Evolutionary conservation across 2,113 vertebrate species (phyloP), one percentile per base, ranked within the genome.

Genomic region (Syngnathus typhle): DNA sequence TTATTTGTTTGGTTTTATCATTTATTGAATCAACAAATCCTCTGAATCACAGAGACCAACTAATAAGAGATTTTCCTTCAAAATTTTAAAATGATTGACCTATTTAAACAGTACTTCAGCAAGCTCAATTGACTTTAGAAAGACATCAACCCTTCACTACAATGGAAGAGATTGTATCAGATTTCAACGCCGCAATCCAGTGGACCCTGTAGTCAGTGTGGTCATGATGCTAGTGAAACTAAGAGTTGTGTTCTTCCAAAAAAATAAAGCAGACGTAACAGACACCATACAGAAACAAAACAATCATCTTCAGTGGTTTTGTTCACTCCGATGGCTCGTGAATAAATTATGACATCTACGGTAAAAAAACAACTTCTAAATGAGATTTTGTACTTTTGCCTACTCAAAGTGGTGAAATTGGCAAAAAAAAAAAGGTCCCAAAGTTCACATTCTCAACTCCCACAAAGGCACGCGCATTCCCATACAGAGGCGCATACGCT

Each of bases 171-270:
- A 69, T 70, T 21, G 41, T 66, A 65, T 63, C 67, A 78, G 58
- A 80, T 73, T 84, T 83, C n/a, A 81, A 64, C 21, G 27, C 52
- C n/a, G 41, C 81, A 82, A 86, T 84, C 71, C 77, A 79, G 73
- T 80, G 78, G 73, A 65, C 11, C 63, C 39, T 72, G 27, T 16
- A 68, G 79, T 74, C 67, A 27, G 70, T 68, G 3, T 38, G 6
- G 81, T 41, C 60, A 74, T 51, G 39, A 47, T 61, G 41, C 43
- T 23, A 63, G 43, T 73, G 27, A 62, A 59, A 69, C 43, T 44
- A 15, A 55, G 77, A 69, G 61, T 41, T 54, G 54, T 32, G 60
- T 46, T 27, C 15, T 32, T 32, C 54, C 67, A 21, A 78, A 72
- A 69, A 64, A 49, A 21, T 27, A 59, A 70, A 37, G 78, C 70